Percentiles rank a stretch among this genome's conserved stretches.
Evolutionary conservation across 2,797 vertebrate genomes (phyloP).

Genomic region (Tragopan temminckii): DNA sequence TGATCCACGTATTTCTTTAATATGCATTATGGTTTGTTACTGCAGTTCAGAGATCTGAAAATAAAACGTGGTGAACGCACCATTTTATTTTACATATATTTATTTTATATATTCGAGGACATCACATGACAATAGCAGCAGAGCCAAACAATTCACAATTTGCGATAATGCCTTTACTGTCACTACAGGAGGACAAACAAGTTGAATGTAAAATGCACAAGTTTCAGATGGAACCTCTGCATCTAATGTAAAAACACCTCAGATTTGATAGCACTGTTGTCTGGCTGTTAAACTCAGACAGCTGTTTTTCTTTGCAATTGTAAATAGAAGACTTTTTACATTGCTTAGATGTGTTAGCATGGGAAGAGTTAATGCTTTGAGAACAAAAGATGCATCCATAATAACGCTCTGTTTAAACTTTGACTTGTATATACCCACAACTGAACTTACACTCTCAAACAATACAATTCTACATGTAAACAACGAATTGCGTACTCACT

Average conservation of each 20-base stretch:
- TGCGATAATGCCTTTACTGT: neutral
- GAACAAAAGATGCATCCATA: neutral
- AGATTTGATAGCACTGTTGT: neutral
- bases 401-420: conserved; percentile 18
- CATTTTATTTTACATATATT: conserved; percentile 22
- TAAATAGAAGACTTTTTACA: conserved; percentile 1
- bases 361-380: neutral
- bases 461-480: conserved; percentile 5
- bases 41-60: neutral
- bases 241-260: neutral
- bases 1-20: neutral
- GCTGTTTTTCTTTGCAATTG: neutral
- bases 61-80: neutral
- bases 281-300: too few relatives aligned
- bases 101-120: neutral
- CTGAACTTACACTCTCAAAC: neutral
- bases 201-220: neutral
- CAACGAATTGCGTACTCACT: neutral
- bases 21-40: neutral
- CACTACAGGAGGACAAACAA: neutral
- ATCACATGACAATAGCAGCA: neutral
- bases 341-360: neutral
- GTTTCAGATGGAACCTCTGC: neutral
- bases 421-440: neutral
- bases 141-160: neutral